These are phyloP conservation scores for Spea hammondii DNA, from an alignment of 2,797 vertebrate species.

Conservation along the genomic window DNA sequence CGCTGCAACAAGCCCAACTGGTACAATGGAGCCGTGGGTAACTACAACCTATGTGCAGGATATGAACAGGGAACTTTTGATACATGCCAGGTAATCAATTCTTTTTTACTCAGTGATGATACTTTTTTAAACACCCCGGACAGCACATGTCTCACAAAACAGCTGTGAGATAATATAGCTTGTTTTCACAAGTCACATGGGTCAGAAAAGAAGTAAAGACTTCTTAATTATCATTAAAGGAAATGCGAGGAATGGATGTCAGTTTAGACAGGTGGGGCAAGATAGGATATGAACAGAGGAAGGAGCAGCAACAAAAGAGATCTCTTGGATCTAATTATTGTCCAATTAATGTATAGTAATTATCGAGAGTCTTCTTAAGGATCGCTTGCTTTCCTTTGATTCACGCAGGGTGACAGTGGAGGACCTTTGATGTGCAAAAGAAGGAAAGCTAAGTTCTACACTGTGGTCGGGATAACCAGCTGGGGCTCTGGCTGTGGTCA, in stretches of 20 bases:
- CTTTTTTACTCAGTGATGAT: neutral
- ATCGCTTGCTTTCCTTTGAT: neutral
- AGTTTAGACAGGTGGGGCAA: too few relatives aligned
- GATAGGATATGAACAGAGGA: too few relatives aligned
- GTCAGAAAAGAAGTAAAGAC: too few relatives aligned
- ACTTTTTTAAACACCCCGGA: neutral
- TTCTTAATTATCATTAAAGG: too few relatives aligned
- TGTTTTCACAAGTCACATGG: too few relatives aligned
- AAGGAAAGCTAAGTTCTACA: constrained; percentile 30
- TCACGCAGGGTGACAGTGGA: constrained; percentile 64
- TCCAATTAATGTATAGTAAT: too few relatives aligned
- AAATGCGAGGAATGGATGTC: too few relatives aligned
- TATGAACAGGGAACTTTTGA: constrained; percentile 56
- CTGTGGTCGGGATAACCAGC: constrained; percentile 62
- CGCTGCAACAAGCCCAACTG: constrained; percentile 57
- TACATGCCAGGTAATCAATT: constrained; percentile 58
- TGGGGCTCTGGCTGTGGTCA: constrained; percentile 63
- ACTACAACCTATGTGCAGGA: constrained; percentile 57
- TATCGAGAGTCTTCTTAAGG: neutral
- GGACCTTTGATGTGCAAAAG: constrained; percentile 64
- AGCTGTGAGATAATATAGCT: neutral
- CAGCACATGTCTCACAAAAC: too few relatives aligned
- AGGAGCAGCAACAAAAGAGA: too few relatives aligned
- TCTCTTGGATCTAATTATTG: too few relatives aligned
- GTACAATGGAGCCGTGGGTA: constrained; percentile 54